Base-by-base conservation (phyloP, 2,797 vertebrate genomes). In the Anguilla anguilla region DNA sequence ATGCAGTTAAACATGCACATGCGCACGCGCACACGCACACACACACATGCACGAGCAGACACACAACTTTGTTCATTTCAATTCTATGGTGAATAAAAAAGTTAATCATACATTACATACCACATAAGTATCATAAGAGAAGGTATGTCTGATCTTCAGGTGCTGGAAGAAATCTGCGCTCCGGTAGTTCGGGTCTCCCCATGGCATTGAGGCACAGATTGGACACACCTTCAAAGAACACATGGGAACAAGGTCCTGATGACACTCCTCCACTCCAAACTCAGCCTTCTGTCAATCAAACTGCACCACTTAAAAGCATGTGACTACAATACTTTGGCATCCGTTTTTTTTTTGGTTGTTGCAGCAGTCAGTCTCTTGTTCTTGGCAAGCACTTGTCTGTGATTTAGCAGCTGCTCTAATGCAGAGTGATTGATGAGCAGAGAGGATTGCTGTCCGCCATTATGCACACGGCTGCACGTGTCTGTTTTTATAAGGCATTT, bases 61-160 rank as follows among this genome's bases (percentile, higher is more conserved):
- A 67, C n/a, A n/a, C 22, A n/a, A 1, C 59, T 61, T 31, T 1
- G 74, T 22, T 17, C 74, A 79, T 79, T 43, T 79, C 25, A 77
- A 39, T 77, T 35, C 5, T 39, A 82, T 9, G 13, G 43, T 28
- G 49, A 53, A 53, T 61, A 22, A 6, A 57, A 55, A 17, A 6
- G 19, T 15, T 6, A 31, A n/a, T 82, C 46, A 11, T 7, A n/a
- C 2, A 43, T 86, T 25, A 94, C 97, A 91, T 93, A 99, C 99
- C 96, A 99, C 99, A 91, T 98, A 99, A n/a, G 99, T 99, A 90
- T 99, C 99, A 0, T 99, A 99, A 0, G 98, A 98, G 89, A 99
- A 99, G 28, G 96, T 97, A 89, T 99, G 99, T 85, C 98, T 97
- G 83, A 98, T 97, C 87, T 98, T 97, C 91, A 99, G 95, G 91